These are phyloP conservation scores for Panzeria rudis DNA, from an alignment of 2,888 invertebrate genomes.

Conservation along the genomic window DNA sequence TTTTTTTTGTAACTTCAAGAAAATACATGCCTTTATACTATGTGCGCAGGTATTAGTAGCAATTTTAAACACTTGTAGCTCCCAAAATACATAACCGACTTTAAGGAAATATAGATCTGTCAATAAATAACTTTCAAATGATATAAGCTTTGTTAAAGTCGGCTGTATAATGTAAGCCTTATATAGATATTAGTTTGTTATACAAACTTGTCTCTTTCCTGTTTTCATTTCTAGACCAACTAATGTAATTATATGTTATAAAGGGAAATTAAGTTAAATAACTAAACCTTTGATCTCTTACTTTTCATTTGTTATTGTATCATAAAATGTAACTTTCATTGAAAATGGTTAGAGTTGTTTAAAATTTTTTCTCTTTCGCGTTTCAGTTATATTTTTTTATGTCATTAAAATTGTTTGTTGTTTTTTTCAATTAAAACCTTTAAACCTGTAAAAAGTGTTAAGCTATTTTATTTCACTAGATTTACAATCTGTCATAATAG, in stretches of 20 bases:
- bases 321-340: slow-evolving; percentile 13
- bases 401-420: neutral
- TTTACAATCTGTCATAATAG: slow-evolving; percentile 43
- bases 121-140: too few species aligned
- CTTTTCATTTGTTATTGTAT: slow-evolving; percentile 10
- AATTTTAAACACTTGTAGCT: too few species aligned
- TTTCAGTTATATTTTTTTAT: neutral
- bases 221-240: neutral
- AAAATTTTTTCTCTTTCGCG: neutral
- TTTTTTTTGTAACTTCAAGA: too few species aligned
- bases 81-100: too few species aligned
- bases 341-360: neutral
- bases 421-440: slow-evolving; percentile 18
- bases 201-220: neutral
- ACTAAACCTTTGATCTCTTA: neutral
- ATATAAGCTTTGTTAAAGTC: too few species aligned
- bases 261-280: neutral
- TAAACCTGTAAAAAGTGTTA: slow-evolving; percentile 29
- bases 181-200: neutral
- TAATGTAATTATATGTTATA: neutral
- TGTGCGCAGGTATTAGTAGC: too few species aligned
- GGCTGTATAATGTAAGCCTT: too few species aligned
- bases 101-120: too few species aligned
- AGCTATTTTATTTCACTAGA: slow-evolving; percentile 19
- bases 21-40: too few species aligned